Conservation (phyloP, 2,888 invertebrate species). For the Leptinotarsa haldemani region DNA sequence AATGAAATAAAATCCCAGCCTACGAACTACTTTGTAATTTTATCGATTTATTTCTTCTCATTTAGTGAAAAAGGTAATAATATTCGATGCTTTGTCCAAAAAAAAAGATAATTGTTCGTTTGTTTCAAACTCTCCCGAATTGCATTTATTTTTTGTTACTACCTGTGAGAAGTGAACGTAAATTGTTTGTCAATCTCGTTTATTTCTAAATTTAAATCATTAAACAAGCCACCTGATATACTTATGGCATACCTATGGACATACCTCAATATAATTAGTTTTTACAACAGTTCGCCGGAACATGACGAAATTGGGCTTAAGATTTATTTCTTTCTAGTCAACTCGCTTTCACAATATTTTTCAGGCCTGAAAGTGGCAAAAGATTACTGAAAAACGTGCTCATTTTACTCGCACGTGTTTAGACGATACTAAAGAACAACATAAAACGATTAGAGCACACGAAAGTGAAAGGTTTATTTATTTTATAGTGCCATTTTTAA, state of each 20-base stretch:
- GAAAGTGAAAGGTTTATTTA: conserved; percentile 18
- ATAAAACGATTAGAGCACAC: conserved; percentile 5
- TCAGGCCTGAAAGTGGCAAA: background rate
- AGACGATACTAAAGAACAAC: background rate
- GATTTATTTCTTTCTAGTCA: background rate
- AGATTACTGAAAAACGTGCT: background rate
- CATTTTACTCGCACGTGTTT: conserved; percentile 7
- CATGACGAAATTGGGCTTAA: background rate
- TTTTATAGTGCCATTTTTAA: conserved; percentile 2
- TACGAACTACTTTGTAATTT: too few species aligned
- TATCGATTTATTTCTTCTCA: too few species aligned
- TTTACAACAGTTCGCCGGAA: background rate
- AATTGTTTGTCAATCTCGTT: too few species aligned
- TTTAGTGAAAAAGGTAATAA: too few species aligned
- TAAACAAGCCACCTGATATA: too few species aligned
- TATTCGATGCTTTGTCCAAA: too few species aligned
- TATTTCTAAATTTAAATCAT: too few species aligned
- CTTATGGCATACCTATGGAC: background rate
- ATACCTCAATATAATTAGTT: background rate
- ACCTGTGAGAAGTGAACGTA: too few species aligned
- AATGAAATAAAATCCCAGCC: too few species aligned
- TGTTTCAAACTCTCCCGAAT: too few species aligned
- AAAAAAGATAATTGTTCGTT: too few species aligned
- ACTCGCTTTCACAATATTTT: background rate
- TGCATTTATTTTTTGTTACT: too few species aligned